A percentile compares a stretch with the other conserved stretches of the same genome.
phyloP scores from a whole-genome alignment of 2,797 vertebrate genomes.

The Synaphobranchus kaupii region DNA sequence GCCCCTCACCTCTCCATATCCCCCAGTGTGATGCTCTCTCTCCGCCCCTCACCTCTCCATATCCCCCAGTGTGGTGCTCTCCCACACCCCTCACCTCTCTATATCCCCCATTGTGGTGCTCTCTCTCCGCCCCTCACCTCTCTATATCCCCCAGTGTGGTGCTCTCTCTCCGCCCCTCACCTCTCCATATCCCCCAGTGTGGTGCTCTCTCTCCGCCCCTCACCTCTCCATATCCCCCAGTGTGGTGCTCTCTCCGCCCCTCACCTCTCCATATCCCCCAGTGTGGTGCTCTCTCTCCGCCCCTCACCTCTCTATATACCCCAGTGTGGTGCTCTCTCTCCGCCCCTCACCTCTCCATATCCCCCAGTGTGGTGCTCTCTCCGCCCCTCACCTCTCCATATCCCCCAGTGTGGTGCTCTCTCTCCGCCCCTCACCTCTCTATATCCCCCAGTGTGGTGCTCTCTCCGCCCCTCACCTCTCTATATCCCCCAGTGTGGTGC shows the following conservation, averaged over 20 bases:
- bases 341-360: constrained; percentile 83
- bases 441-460: constrained; percentile 70
- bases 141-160: constrained; percentile 75
- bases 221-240: constrained; percentile 85
- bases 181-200: constrained; percentile 65
- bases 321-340: constrained; percentile 74
- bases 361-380: constrained; percentile 75
- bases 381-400: constrained; percentile 85
- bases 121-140: constrained; percentile 87
- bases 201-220: constrained; percentile 77
- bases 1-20: constrained; percentile 84
- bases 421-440: constrained; percentile 83
- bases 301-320: constrained; percentile 85
- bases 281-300: constrained; percentile 76
- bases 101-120: constrained; percentile 70
- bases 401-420: constrained; percentile 76
- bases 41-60: constrained; percentile 83
- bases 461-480: constrained; percentile 88
- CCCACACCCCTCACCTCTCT: constrained; percentile 85
- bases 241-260: constrained; percentile 80
- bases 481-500: neutral
- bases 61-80: constrained; percentile 73
- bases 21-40: constrained; percentile 73
- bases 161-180: constrained; percentile 89
- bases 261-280: constrained; percentile 77